Evolutionary conservation across 23 tunicate genomes (phyloP).

Genomic region (Diplosoma virens): DNA sequence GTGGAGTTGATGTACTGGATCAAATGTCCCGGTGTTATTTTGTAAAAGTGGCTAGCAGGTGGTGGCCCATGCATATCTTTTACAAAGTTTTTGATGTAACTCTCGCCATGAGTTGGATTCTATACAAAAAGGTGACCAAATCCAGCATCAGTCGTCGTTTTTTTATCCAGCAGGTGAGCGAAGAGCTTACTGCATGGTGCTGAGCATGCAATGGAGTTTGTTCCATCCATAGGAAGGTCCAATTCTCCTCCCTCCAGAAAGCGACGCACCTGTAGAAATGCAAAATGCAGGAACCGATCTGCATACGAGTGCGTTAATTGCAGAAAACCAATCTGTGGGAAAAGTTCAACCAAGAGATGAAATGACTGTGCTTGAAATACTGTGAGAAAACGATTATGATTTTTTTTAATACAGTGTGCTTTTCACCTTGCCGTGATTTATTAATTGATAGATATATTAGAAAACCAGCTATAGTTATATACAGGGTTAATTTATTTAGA

Average conservation of each 20-base stretch:
- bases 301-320: too few relatives aligned
- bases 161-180: not conserved
- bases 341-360: too few relatives aligned
- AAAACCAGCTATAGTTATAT: too few relatives aligned
- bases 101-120: not conserved
- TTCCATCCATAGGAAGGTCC: too few relatives aligned
- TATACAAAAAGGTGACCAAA: not conserved
- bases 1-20: not conserved
- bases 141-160: not conserved
- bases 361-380: not conserved
- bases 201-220: not conserved
- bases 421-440: not conserved
- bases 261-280: not conserved
- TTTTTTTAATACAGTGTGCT: too few relatives aligned
- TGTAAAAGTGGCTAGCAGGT: too few relatives aligned
- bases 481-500: too few relatives aligned
- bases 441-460: too few relatives aligned
- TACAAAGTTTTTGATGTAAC: too few relatives aligned
- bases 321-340: too few relatives aligned
- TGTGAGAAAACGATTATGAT: not conserved
- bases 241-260: not conserved
- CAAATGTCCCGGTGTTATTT: not conserved
- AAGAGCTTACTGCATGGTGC: not conserved
- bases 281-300: too few relatives aligned
- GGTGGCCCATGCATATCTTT: too few relatives aligned